Base-by-base conservation (phyloP, 2,113 vertebrate species). In the Orcinus orca region DNA sequence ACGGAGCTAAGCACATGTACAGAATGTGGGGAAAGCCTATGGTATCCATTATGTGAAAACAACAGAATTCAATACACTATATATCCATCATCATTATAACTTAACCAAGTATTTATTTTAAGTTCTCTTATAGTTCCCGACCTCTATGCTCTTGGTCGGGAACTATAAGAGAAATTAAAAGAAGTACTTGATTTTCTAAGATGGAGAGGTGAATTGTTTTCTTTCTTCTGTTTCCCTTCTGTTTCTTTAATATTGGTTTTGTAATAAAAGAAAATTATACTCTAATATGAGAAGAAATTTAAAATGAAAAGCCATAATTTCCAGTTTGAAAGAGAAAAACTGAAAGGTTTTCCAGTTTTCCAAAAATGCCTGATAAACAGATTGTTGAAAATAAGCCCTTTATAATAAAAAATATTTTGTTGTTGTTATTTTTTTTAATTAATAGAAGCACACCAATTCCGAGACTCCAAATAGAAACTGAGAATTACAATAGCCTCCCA, bases 231-330 rank as follows among this genome's bases (percentile, higher is more conserved):
- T n/a, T 95, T 86, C 60, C 33, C 79, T 65, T 81, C 62, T 91
- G 31, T 62, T 91, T 76, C 31, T 89, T 97, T 82, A n/a, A 65
- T 50, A 89, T 60, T 77, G 21, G 25, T 91, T 97, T 93, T 82
- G 9, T 88, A 93, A 89, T 82, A 92, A 97, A 96, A 86, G 29
- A 86, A 96, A 95, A 96, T 93, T 63, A 79, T 17, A 47, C 47
- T 10, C 41, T 65, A 63, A 79, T 88, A 33, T 38, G 31, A 92
- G 36, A 96, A 89, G 8, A 95, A 87, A 90, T 89, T 36, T 94
- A 47, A 67, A 89, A 88, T 89, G 71, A 97, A 94, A 47, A 9
- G 20, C 33, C 38, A 33, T 82, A 71, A 93, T 70, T 92, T 96
- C 80, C 25, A 86, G 25, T 79, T 87, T 90, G 63, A 68, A 88